Evolutionary conservation across 2,888 invertebrate species (phyloP), one percentile per base, ranked within the genome.

Genomic region (Nemotelus nigrinus): DNA sequence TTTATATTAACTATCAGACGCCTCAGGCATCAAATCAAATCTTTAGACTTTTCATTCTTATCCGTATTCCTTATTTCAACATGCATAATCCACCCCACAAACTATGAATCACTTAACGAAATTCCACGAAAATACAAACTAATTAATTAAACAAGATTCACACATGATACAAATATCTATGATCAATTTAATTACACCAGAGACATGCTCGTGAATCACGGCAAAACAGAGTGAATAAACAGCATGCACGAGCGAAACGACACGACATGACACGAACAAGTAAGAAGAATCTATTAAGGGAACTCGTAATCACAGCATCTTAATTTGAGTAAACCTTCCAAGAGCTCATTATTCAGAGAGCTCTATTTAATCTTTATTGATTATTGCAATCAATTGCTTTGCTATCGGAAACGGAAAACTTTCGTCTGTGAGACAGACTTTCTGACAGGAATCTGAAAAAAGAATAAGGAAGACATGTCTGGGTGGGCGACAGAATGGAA

Each of bases 301-400:
- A 65, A n/a, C 10, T 47, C 8, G 6, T 65, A 65, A 65, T 65
- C 65, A 45, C 65, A 45, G 65, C 47, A 65, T 65, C 65, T 65
- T 65, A 65, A 41, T 44, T 65, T 65, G n/a, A 65, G 65, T 65
- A 65, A 65, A 45, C 47, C 47, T 47, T 65, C 44, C 47, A 65
- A 65, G 65, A 65, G 65, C 65, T 65, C 65, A 65, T 65, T 65
- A 65, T 65, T 65, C 47, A 65, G 65, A 65, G 25, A 47, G 65
- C 65, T 65, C 47, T 25, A 65, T 65, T 65, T 47, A 65, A 65
- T 65, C 45, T 47, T 65, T 65, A 65, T 65, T 65, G 65, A 65
- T 65, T 65, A 47, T 47, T 47, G 47, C 65, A 65, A 65, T 65
- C 65, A 65, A 65, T 65, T 47, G 45, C 8, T 44, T 25, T 25